Conservation (phyloP, 2,797 vertebrate genomes). For the Crax fasciolata region DNA sequence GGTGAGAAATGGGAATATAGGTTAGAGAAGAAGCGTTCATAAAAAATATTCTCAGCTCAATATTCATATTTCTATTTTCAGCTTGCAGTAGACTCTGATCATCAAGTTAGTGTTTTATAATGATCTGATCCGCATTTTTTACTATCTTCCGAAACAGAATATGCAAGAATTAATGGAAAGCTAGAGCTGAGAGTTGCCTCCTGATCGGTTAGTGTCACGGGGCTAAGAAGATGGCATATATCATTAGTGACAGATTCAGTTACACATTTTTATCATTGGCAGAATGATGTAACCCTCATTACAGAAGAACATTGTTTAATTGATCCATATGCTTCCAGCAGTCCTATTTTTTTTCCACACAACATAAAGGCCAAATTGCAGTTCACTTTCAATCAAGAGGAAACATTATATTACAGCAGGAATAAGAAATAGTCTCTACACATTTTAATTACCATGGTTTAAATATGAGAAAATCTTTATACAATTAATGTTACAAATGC, state of each 20-base stretch:
- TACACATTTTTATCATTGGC: constrained; percentile 33
- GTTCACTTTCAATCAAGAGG: constrained; percentile 39
- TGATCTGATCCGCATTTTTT: background rate
- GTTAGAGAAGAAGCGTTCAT: background rate
- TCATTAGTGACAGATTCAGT: constrained; percentile 4
- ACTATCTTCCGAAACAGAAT: background rate
- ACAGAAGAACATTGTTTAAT: constrained; percentile 58
- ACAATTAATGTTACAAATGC: constrained; percentile 22
- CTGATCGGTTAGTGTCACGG: background rate
- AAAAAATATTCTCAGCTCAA: background rate
- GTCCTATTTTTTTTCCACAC: background rate
- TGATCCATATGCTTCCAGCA: constrained; percentile 45
- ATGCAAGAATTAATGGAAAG: constrained; percentile 18
- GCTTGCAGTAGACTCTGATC: background rate
- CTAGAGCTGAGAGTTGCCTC: background rate
- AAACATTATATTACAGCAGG: constrained; percentile 21
- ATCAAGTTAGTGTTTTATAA: background rate
- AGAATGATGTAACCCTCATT: constrained; percentile 52
- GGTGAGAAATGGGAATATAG: background rate
- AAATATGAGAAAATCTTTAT: constrained; percentile 50
- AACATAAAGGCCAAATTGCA: constrained; percentile 45
- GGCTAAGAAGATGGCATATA: constrained; percentile 11
- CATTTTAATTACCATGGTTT: constrained; percentile 40
- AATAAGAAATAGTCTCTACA: constrained; percentile 34
- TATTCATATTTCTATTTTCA: background rate